phyloP scores from a whole-genome alignment of 2,888 invertebrate genomes.

The Eristalis arbustorum region DNA sequence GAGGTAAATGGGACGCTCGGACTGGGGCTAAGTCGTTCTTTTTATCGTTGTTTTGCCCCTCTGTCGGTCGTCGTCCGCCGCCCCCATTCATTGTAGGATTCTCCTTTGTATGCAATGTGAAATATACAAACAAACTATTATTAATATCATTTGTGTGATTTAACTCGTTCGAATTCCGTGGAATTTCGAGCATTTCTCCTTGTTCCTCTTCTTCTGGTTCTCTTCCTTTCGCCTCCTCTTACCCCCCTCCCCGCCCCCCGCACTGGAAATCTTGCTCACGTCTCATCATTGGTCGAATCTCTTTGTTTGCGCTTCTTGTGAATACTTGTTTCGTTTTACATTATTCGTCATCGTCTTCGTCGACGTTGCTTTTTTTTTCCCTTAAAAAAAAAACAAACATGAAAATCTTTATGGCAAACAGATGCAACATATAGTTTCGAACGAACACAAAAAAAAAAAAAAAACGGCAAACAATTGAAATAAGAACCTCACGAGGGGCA shows the following conservation, averaged over 20 bases:
- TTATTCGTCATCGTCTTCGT: slow-evolving; percentile 38
- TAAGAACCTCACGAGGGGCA: slow-evolving; percentile 33
- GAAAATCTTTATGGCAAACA: slow-evolving; percentile 67
- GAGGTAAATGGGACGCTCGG: background rate
- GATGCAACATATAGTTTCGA: slow-evolving; percentile 52
- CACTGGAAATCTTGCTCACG: too few species aligned
- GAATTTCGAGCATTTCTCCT: slow-evolving; percentile 61
- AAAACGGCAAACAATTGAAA: slow-evolving; percentile 59
- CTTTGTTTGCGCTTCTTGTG: slow-evolving; percentile 51
- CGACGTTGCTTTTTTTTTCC: slow-evolving; percentile 47
- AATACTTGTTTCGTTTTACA: slow-evolving; percentile 28
- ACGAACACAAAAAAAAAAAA: slow-evolving; percentile 17
- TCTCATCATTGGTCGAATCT: slow-evolving; percentile 31
- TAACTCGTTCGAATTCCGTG: slow-evolving; percentile 68
- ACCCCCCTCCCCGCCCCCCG: background rate
- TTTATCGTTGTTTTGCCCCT: slow-evolving; percentile 4
- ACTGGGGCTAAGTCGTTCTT: slow-evolving; percentile 28
- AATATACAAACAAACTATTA: slow-evolving; percentile 69
- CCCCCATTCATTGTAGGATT: background rate
- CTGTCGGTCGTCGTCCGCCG: too few species aligned
- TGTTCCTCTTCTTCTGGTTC: background rate
- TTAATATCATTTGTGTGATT: slow-evolving; percentile 67
- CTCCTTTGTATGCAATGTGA: slow-evolving; percentile 34
- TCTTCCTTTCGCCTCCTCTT: slow-evolving; percentile 13
- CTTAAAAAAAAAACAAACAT: slow-evolving; percentile 54